Conservation (phyloP, 2,888 invertebrate genomes). For the Cistogaster globosa region DNA sequence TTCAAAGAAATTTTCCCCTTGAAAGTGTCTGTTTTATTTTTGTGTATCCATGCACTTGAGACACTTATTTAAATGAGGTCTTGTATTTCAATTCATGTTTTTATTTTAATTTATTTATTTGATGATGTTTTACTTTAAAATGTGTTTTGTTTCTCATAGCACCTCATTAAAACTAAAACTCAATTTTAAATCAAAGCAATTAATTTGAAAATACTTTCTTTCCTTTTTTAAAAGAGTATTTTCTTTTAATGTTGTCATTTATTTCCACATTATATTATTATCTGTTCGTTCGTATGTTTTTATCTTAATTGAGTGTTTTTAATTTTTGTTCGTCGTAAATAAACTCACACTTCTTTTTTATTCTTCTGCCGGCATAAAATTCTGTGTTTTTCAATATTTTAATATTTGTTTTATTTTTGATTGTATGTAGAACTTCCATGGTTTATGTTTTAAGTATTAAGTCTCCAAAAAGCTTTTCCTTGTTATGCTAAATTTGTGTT, state of each 20-base stretch:
- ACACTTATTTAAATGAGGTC: slow-evolving; percentile 6
- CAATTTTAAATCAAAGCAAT: slow-evolving; percentile 15
- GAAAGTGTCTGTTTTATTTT: slow-evolving; percentile 1
- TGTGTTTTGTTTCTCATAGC: slow-evolving; percentile 55
- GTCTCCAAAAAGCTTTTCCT: too few relatives aligned
- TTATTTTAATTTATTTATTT: slow-evolving; percentile 18
- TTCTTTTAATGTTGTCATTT: slow-evolving; percentile 33
- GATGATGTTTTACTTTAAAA: slow-evolving; percentile 30
- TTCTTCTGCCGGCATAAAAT: slow-evolving; percentile 15
- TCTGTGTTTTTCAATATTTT: slow-evolving; percentile 19
- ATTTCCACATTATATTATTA: slow-evolving; percentile 42
- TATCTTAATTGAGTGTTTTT: slow-evolving; percentile 55
- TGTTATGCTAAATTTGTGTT: too few relatives aligned
- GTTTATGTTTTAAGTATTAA: too few relatives aligned
- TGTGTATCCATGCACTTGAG: neutral
- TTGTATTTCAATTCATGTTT: slow-evolving; percentile 16
- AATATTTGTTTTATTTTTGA: slow-evolving; percentile 22
- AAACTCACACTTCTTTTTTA: slow-evolving; percentile 18
- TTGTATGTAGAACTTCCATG: neutral
- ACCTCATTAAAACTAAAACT: slow-evolving; percentile 52
- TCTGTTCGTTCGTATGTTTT: slow-evolving; percentile 7
- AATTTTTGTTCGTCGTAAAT: slow-evolving; percentile 41
- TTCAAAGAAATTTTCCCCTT: neutral
- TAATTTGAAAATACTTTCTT: slow-evolving; percentile 13
- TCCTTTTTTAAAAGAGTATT: neutral